Percentiles rank a stretch among this genome's conserved stretches.
Evolutionary conservation across 2,888 invertebrate species (phyloP).

Genomic region (Anthophora plumipes): DNA sequence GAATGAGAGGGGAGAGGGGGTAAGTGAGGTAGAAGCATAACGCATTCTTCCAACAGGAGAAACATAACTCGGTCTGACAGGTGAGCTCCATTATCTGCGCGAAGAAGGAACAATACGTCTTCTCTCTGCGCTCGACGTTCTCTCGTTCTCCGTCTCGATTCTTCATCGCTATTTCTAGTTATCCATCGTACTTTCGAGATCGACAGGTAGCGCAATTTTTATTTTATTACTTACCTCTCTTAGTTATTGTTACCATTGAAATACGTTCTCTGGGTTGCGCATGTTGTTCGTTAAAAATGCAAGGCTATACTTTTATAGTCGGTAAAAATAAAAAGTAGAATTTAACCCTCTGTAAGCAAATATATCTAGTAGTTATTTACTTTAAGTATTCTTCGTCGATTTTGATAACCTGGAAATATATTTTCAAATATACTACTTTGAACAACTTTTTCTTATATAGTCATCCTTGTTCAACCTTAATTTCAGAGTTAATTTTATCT

Average conservation of each 20-base stretch:
- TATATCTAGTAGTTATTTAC: too few species aligned
- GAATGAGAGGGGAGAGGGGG: background rate
- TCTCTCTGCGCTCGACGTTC: slow-evolving; percentile 55
- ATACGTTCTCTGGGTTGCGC: background rate
- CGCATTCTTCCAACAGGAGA: slow-evolving; percentile 71
- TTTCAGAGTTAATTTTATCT: too few species aligned
- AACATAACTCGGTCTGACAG: slow-evolving; percentile 79
- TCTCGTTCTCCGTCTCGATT: slow-evolving; percentile 43
- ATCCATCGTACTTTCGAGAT: slow-evolving; percentile 61
- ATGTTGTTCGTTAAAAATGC: background rate
- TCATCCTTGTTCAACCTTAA: too few species aligned
- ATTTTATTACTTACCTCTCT: slow-evolving; percentile 74
- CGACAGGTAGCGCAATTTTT: slow-evolving; percentile 73
- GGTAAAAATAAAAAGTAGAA: too few species aligned
- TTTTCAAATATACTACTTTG: too few species aligned
- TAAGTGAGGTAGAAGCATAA: slow-evolving; percentile 58
- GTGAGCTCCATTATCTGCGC: slow-evolving; percentile 78
- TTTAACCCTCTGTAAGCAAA: too few species aligned
- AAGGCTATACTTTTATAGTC: background rate
- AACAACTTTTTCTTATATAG: too few species aligned
- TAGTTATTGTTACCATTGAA: background rate
- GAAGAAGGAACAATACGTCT: slow-evolving; percentile 80
- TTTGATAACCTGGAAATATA: too few species aligned
- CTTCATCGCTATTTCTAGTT: slow-evolving; percentile 54
- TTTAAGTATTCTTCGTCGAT: too few species aligned